Conservation (phyloP, 2,797 vertebrate genomes). For the Percopsis omiscomaycus region DNA sequence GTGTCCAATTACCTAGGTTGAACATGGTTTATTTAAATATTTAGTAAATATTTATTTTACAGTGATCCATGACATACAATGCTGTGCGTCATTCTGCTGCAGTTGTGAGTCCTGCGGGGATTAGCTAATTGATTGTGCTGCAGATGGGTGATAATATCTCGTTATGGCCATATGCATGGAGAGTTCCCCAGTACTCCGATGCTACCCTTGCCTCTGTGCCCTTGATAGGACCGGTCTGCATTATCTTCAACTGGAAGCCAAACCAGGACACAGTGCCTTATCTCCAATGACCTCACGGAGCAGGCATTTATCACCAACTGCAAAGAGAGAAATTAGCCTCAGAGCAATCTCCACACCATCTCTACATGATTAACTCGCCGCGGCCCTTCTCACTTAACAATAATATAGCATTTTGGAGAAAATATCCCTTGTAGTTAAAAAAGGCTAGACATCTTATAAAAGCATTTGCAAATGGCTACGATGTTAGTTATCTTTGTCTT, state of each 20-base stretch:
- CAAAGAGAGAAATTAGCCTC: slow-evolving; percentile 78
- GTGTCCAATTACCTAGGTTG: too few relatives aligned
- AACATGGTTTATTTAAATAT: too few relatives aligned
- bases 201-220: slow-evolving; percentile 60
- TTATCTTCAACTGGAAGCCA: slow-evolving; percentile 69
- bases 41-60: too few relatives aligned
- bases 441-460: slow-evolving; percentile 35
- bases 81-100: slow-evolving; percentile 41
- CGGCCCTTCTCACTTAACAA: slow-evolving; percentile 68
- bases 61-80: slow-evolving; percentile 34
- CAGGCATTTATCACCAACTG: slow-evolving; percentile 77
- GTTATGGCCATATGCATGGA: slow-evolving; percentile 70
- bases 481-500: slow-evolving; percentile 6
- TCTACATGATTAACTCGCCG: slow-evolving; percentile 73
- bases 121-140: slow-evolving; percentile 69
- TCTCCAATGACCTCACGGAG: slow-evolving; percentile 58
- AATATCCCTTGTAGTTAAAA: slow-evolving; percentile 16
- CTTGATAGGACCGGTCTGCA: slow-evolving; percentile 76
- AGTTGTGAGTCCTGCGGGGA: slow-evolving; percentile 53
- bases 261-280: slow-evolving; percentile 53
- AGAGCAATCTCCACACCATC: slow-evolving; percentile 73
- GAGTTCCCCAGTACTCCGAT: slow-evolving; percentile 42
- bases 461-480: slow-evolving; percentile 17
- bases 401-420: slow-evolving; percentile 53
- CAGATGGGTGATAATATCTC: slow-evolving; percentile 72